Base-by-base conservation (phyloP, 2,888 invertebrate species). In the Drosophila lacicola region DNA sequence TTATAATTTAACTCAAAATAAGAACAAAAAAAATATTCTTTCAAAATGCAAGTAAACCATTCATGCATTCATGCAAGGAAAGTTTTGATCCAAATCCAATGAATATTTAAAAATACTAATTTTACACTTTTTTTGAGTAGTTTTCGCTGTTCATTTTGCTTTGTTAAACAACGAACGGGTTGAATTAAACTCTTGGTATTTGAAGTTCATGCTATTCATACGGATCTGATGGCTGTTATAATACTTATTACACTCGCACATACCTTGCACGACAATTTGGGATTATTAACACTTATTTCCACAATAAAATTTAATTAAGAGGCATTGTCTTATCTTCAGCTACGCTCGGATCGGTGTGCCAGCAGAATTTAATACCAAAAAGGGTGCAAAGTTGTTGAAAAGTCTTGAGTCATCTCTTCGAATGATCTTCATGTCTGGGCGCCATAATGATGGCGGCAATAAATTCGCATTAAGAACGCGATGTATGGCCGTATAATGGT, bases 381-480 rank as follows among this genome's bases (percentile, higher is more conserved):
- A 64, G 86, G 88, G 83, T 82, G 69, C 33, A 47, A 71, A 73
- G 65, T 53, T 70, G 85, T 67, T 78, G 68, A 85, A 82, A 85
- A 74, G 70, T 77, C 78, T 85, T 82, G 65, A 82, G 88, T 82
- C 82, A 82, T 75, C 64, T 54, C 14, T 29, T 11, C 19, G 39
- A 60, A 50, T 61, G 74, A 74, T 78, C 61, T 85, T 76, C 79
- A 69, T 84, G 84, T 74, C 79, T 81, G 71, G 61, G 41, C 66
- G 74, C 74, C 74, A 78, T 55, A 62, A 84, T 89, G 73, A 78
- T 75, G 89, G 81, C 74, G 73, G 86, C 85, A 74, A 88, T 88
- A 89, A 89, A 88, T 89, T 89, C 89, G 88, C 88, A 88, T 89
- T 88, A 89, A 82, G 78, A 80, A 76, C 81, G 4, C 53, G 9